Percentiles rank a stretch among this genome's conserved stretches.
Evolutionary conservation across 2,888 invertebrate species (phyloP).

Genomic region (Hyppa rectilinea): DNA sequence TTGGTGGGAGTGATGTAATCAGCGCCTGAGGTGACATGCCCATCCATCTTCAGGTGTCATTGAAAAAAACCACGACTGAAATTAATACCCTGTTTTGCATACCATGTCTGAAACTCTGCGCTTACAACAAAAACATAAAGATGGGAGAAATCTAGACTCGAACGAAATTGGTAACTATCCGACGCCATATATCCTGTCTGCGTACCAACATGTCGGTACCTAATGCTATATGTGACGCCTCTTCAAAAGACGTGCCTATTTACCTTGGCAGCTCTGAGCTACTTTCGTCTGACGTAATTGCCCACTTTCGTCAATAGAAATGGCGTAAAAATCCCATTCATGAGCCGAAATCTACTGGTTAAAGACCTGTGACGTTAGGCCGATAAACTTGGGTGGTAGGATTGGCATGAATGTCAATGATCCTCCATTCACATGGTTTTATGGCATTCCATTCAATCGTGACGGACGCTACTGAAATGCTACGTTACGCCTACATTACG

Average conservation of each 20-base stretch:
- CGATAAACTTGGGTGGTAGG: slow-evolving; percentile 67
- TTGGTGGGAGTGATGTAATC: slow-evolving; percentile 50
- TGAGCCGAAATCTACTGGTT: slow-evolving; percentile 58
- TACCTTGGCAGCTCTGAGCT: slow-evolving; percentile 36
- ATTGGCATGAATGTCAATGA: slow-evolving; percentile 68
- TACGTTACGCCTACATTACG: slow-evolving; percentile 36
- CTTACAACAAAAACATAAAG: neutral
- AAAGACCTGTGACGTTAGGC: slow-evolving; percentile 68
- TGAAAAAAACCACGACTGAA: slow-evolving; percentile 4
- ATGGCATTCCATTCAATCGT: slow-evolving; percentile 57
- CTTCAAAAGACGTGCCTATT: slow-evolving; percentile 33
- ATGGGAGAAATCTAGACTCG: neutral
- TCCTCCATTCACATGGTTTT: slow-evolving; percentile 59
- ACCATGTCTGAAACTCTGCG: neutral
- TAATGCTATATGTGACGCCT: slow-evolving; percentile 18
- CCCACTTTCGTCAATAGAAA: slow-evolving; percentile 43
- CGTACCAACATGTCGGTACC: neutral
- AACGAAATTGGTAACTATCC: neutral
- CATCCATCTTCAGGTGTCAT: slow-evolving; percentile 20
- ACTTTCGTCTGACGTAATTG: slow-evolving; percentile 37
- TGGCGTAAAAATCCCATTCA: slow-evolving; percentile 58
- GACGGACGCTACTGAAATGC: slow-evolving; percentile 43
- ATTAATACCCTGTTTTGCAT: neutral
- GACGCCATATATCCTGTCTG: slow-evolving; percentile 9
- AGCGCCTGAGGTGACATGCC: slow-evolving; percentile 10